These are phyloP conservation scores for Tretioscincus oriximinensis DNA, from an alignment of 2,113 vertebrate genomes.

Conservation along the genomic window DNA sequence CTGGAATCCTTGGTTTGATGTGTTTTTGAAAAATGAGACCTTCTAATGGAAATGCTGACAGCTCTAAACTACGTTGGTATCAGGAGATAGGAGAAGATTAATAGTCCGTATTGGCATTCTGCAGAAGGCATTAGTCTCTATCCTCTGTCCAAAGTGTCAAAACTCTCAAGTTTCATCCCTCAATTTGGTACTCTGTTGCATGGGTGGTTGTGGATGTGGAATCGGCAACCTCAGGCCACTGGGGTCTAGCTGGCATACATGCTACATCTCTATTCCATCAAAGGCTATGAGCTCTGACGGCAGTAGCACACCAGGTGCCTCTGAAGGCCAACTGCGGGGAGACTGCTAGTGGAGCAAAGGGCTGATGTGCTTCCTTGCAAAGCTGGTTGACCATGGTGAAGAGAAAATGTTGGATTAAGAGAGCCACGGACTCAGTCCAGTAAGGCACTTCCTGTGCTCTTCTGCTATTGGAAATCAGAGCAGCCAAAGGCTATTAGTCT, in stretches of 20 bases:
- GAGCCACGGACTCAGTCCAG: no score
- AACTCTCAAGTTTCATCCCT: rapidly evolving
- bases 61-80: conserved; percentile 1
- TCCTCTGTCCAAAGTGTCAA: background rate
- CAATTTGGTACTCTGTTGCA: background rate
- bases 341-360: no score
- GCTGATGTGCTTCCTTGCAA: no score
- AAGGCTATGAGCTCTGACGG: no score
- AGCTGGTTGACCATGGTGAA: no score
- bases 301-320: no score
- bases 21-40: conserved; percentile 37
- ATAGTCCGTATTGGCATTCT: background rate
- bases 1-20: conserved; percentile 25
- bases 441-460: no score
- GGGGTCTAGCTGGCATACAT: background rate
- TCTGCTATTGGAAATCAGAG: no score
- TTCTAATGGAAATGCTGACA: background rate
- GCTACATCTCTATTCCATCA: no score
- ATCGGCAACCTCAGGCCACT: background rate
- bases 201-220: background rate
- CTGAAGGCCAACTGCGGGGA: no score
- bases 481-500: no score
- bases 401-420: no score
- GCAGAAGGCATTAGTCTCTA: background rate
- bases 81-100: background rate